A percentile compares a stretch with the other conserved stretches of the same genome.
These are phyloP conservation scores for Tachina fera DNA, from an alignment of 2,888 invertebrate species.

Conservation along the genomic window DNA sequence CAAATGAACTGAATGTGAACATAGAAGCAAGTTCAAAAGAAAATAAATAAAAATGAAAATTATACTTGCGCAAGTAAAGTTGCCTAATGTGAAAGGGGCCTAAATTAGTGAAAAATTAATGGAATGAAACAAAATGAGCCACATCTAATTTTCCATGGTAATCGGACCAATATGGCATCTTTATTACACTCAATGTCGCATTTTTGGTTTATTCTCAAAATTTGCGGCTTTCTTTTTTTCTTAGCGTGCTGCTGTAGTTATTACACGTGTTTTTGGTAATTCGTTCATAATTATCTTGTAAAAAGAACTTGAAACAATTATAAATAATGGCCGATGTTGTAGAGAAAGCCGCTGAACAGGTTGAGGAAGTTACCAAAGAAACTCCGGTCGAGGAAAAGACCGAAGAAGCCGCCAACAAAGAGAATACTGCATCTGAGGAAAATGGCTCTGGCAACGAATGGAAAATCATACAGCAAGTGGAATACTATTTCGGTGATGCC, in stretches of 20 bases:
- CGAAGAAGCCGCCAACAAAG: constrained; percentile 45
- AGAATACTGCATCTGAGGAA: constrained; percentile 8
- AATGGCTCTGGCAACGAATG: constrained; percentile 48
- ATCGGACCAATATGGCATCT: constrained; percentile 20
- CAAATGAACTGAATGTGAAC: no score
- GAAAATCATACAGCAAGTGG: constrained; percentile 88
- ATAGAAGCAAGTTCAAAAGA: no score
- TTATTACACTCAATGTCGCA: not conserved
- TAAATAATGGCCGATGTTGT: constrained; percentile 79
- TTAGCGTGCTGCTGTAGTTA: constrained; percentile 42
- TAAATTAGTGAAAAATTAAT: no score
- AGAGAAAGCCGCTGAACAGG: constrained; percentile 73
- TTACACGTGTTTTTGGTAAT: constrained; percentile 69
- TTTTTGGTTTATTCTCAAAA: constrained; percentile 32
- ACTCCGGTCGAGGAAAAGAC: constrained; percentile 49
- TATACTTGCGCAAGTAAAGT: no score
- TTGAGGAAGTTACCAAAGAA: constrained; percentile 66
- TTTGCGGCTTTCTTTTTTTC: constrained; percentile 57
- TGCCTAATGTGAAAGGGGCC: no score
- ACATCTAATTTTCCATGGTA: not conserved
- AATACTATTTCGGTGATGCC: constrained; percentile 90
- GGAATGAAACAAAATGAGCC: not conserved
- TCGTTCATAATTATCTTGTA: constrained; percentile 44
- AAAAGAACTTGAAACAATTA: constrained; percentile 23
- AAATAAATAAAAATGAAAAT: no score